phyloP scores from a whole-genome alignment of 1,140 invertebrate species.

The Nasonia vitripennis region DNA sequence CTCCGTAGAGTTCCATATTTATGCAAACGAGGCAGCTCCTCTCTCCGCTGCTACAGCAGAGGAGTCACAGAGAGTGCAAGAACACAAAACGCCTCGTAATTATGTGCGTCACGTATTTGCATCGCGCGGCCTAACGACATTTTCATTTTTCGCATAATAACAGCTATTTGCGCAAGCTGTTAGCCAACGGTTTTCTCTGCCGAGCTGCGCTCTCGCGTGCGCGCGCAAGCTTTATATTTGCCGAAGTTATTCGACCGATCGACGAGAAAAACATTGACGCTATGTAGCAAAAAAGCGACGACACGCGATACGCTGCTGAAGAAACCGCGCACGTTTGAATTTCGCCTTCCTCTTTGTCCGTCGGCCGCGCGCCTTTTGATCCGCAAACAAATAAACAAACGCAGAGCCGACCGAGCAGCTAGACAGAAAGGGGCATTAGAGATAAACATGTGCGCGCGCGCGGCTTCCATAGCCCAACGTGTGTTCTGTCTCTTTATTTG shows the following conservation, averaged over 20 bases:
- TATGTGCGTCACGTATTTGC: constrained; percentile 37
- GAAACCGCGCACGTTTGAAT: no score
- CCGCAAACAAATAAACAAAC: not conserved
- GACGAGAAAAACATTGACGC: not conserved
- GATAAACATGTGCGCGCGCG: not conserved
- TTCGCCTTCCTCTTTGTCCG: not conserved
- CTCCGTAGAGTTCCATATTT: not conserved
- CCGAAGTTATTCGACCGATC: constrained; percentile 4
- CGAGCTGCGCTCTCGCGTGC: not conserved
- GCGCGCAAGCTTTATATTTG: not conserved
- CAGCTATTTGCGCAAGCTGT: not conserved
- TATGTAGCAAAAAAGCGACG: not conserved
- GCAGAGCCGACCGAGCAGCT: not conserved
- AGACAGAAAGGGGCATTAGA: constrained; percentile 12
- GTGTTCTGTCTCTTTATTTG: not conserved
- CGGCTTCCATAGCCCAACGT: not conserved
- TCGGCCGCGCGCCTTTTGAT: not conserved
- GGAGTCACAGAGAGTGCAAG: not conserved
- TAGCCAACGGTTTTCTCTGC: constrained; percentile 9
- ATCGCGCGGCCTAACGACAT: constrained; percentile 22
- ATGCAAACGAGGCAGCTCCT: not conserved
- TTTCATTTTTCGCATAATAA: constrained; percentile 46
- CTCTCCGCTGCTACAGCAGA: not conserved
- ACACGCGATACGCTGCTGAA: no score
- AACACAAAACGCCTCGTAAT: constrained; percentile 3